Conservation (phyloP, 2,113 vertebrate genomes). For the Aptenodytes patagonicus region DNA sequence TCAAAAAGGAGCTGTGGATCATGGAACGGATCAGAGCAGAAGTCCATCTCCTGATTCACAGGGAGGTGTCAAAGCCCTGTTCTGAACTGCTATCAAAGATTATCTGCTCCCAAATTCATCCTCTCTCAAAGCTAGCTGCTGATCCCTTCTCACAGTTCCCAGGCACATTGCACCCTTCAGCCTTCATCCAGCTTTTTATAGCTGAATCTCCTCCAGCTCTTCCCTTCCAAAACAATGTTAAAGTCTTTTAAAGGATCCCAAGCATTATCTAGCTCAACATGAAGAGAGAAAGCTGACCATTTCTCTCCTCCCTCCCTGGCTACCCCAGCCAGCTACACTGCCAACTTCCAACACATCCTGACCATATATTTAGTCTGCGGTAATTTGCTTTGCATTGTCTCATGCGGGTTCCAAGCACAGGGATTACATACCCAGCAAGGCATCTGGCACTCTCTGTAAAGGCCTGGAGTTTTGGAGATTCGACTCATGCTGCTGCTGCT, state of each 20-base stretch:
- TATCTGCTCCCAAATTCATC: not conserved
- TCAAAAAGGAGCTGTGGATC: not conserved
- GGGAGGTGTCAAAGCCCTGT: not conserved
- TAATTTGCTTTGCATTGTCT: slow-evolving; percentile 29
- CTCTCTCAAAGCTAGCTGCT: not conserved
- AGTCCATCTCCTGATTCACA: not conserved
- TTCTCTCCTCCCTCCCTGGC: slow-evolving; percentile 23
- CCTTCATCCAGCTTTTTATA: not conserved
- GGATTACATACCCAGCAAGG: slow-evolving; percentile 24
- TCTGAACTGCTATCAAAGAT: not conserved
- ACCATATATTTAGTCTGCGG: slow-evolving; percentile 45
- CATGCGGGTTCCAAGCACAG: not conserved
- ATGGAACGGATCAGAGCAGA: not conserved
- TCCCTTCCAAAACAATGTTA: not conserved
- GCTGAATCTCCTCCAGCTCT: not conserved
- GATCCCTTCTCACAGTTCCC: not conserved
- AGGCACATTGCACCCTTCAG: not conserved
- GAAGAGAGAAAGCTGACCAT: not conserved
- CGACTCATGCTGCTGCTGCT: not conserved
- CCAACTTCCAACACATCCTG: slow-evolving; percentile 35
- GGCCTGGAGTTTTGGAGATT: not conserved
- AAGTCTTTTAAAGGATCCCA: not conserved
- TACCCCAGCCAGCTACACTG: not conserved
- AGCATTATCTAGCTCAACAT: not conserved
- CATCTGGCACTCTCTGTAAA: not conserved